A percentile compares a stretch with the other conserved stretches of the same genome.
These are phyloP conservation scores for Coenobita brevimanus DNA, from an alignment of 1,140 invertebrate species.

Conservation along the genomic window DNA sequence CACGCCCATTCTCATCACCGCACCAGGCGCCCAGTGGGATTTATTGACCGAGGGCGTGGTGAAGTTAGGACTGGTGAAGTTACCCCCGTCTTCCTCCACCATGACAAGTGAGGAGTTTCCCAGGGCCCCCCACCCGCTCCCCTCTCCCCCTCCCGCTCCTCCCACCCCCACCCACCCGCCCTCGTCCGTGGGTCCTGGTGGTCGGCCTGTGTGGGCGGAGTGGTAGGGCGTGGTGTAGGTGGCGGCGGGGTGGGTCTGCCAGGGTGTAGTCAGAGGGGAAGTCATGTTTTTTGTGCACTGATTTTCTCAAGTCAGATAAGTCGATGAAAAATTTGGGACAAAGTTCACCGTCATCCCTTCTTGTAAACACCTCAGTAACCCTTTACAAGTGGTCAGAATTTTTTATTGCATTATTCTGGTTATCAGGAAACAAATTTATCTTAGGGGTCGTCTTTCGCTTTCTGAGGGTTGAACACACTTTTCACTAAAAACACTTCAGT, in stretches of 20 bases:
- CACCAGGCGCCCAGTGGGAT: background rate
- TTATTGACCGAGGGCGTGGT: background rate
- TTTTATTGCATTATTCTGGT: too few species aligned
- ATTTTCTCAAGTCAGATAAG: too few species aligned
- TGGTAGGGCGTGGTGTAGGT: conserved; percentile 13
- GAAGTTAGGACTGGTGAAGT: background rate
- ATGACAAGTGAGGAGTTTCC: conserved; percentile 37
- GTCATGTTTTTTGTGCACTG: too few species aligned
- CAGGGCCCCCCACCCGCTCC: background rate
- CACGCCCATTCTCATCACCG: conserved; percentile 30
- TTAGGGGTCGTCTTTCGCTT: too few species aligned
- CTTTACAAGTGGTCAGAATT: too few species aligned
- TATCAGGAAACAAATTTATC: too few species aligned
- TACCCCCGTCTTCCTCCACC: background rate
- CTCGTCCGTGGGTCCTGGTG: conserved; percentile 34
- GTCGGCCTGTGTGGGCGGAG: conserved; percentile 32
- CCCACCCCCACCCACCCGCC: background rate
- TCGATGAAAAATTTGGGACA: too few species aligned
- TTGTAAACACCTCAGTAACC: too few species aligned
- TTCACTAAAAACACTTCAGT: too few species aligned
- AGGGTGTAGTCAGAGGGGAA: background rate
- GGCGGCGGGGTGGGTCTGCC: background rate
- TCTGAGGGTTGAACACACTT: too few species aligned
- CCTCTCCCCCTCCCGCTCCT: conserved; percentile 11
- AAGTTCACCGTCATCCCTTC: too few species aligned